These are phyloP conservation scores for Myotis pilosus DNA, from an alignment of 2,797 vertebrate species.

Conservation along the genomic window DNA sequence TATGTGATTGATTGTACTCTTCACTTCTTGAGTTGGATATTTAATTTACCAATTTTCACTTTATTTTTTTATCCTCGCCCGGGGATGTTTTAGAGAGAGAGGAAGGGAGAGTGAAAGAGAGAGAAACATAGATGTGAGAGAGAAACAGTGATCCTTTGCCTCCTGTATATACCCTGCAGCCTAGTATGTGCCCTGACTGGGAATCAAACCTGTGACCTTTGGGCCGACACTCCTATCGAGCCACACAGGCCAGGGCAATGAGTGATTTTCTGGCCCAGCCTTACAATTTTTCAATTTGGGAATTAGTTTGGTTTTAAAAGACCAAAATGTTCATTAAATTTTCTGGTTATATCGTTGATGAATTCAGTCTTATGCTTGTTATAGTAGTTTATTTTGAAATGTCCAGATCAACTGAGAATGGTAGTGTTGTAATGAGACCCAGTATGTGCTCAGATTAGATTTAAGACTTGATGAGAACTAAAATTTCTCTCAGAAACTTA, in stretches of 20 bases:
- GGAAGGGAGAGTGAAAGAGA: background rate
- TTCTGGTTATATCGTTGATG: constrained; percentile 23
- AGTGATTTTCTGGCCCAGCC: background rate
- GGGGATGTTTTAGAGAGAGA: background rate
- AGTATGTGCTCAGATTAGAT: background rate
- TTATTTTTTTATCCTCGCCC: background rate
- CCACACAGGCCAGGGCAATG: background rate
- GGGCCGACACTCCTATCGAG: too few species aligned
- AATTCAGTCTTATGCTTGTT: background rate
- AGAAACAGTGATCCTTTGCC: too few species aligned
- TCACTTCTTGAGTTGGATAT: background rate
- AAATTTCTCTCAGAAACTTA: constrained; percentile 29
- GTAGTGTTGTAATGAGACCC: background rate
- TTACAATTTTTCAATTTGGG: constrained; percentile 27
- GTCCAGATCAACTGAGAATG: constrained; percentile 9
- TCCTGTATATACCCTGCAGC: too few species aligned
- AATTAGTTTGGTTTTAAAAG: constrained; percentile 35
- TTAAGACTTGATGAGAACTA: background rate
- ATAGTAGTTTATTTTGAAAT: background rate
- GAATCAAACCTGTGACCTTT: too few species aligned
- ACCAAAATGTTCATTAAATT: background rate
- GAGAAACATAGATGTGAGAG: too few species aligned
- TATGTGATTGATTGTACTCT: background rate
- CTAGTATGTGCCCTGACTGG: too few species aligned
- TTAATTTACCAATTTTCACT: background rate